Conservation (phyloP, 2,888 invertebrate genomes). For the Ceratothoa steindachneri region DNA sequence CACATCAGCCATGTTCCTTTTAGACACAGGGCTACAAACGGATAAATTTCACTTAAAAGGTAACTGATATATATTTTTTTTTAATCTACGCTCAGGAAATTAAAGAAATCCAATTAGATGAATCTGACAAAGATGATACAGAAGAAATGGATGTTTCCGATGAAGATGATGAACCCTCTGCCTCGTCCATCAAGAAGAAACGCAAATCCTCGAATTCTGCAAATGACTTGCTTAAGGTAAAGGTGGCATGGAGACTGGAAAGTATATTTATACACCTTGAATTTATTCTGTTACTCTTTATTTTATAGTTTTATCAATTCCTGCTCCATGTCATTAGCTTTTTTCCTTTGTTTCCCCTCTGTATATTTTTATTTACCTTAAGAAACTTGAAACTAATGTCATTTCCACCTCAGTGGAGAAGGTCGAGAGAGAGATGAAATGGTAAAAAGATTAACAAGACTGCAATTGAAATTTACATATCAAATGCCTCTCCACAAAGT, state of each 20-base stretch:
- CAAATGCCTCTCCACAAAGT: too few species aligned
- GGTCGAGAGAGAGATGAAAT: too few species aligned
- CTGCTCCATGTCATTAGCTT: too few species aligned
- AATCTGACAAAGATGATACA: conserved; percentile 64
- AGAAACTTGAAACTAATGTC: too few species aligned
- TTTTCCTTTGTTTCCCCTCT: too few species aligned
- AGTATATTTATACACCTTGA: neutral
- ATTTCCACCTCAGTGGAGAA: too few species aligned
- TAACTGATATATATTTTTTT: neutral
- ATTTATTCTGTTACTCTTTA: neutral
- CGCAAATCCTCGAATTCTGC: conserved; percentile 18
- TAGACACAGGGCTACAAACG: neutral
- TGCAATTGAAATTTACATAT: too few species aligned
- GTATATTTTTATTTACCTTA: too few species aligned
- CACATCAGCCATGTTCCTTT: too few species aligned
- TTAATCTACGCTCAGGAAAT: conserved; percentile 59
- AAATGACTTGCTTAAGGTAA: conserved; percentile 41
- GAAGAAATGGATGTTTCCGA: conserved; percentile 86
- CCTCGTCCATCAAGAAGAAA: conserved; percentile 25
- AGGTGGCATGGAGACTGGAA: too few species aligned
- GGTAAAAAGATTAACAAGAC: too few species aligned
- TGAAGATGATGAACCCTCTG: conserved; percentile 57
- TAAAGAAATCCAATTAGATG: conserved; percentile 64
- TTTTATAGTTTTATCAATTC: too few species aligned
- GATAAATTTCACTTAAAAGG: neutral